Base-by-base conservation (phyloP, 2,888 invertebrate species). In the Panzeria rudis region DNA sequence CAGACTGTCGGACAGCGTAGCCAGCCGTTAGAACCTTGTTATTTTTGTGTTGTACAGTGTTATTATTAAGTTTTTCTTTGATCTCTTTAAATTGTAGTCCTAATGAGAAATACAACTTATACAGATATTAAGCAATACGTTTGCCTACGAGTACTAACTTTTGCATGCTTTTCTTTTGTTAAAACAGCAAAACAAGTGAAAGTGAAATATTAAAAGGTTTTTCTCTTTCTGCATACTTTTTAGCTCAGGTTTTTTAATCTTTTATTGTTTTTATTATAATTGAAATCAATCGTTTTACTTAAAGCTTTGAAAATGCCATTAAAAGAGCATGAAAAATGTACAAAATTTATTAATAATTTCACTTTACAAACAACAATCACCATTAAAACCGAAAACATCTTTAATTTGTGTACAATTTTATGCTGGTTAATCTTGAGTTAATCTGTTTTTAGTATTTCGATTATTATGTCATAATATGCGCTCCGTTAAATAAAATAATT, bases 121-220 rank as follows among this genome's bases (percentile, higher is more conserved):
- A n/a, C n/a, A n/a, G n/a, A n/a, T n/a, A n/a, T n/a, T n/a, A n/a
- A n/a, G n/a, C n/a, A n/a, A n/a, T n/a, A n/a, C n/a, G n/a, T n/a
- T n/a, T n/a, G n/a, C n/a, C n/a, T n/a, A n/a, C n/a, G n/a, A n/a
- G n/a, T n/a, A n/a, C n/a, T n/a, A n/a, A 35, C 3, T 29, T 29
- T 29, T 5, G 29, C 5, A 29, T 29, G 29, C 5, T 29, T 29
- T 29, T 29, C 29, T 29, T 29, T 29, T 29, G 5, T 29, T 29
- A 2, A n/a, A 64, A 20, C 15, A 23, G 0, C 3, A 35, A 68
- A 71, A 75, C 56, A 32, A 66, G 82, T 64, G 82, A 82, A 82
- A 82, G 82, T 71, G 47, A 82, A 82, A 78, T 50, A 47, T 61
- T 44, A 38, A 41, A n/a, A 17, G 23, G 54, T 68, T 29, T 20